Percentiles rank a stretch among this genome's conserved stretches.
phyloP scores from a whole-genome alignment of 1,140 invertebrate species.

The Venturia canescens region DNA sequence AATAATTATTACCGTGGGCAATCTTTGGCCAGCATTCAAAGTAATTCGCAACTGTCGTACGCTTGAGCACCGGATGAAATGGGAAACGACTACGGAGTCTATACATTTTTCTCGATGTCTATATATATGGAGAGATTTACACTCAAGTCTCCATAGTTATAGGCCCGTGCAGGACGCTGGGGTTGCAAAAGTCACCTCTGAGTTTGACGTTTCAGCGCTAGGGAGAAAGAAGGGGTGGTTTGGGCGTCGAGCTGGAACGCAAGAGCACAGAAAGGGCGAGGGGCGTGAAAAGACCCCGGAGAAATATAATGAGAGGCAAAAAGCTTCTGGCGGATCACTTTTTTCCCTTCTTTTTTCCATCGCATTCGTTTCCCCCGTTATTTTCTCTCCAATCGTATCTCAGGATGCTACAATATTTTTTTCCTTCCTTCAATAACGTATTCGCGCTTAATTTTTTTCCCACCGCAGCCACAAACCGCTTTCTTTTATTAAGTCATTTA shows the following conservation, averaged over 20 bases:
- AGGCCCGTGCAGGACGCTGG: too few species aligned
- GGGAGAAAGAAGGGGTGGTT: not conserved
- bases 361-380: conserved; percentile 38
- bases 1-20: conserved; percentile 63
- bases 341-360: conserved; percentile 51
- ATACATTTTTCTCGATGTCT: not conserved
- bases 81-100: not conserved
- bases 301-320: conserved; percentile 58
- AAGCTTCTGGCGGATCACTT: conserved; percentile 48
- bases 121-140: not conserved
- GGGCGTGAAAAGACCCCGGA: conserved; percentile 18
- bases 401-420: conserved; percentile 31
- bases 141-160: too few species aligned
- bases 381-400: not conserved
- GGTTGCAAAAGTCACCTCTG: not conserved
- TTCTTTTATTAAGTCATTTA: too few species aligned
- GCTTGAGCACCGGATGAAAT: not conserved
- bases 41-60: conserved; percentile 52
- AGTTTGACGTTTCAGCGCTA: conserved; percentile 42
- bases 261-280: not conserved
- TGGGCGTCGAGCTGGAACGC: conserved; percentile 31
- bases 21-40: conserved; percentile 60
- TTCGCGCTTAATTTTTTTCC: conserved; percentile 12
- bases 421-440: conserved; percentile 44
- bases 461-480: not conserved